Base-by-base conservation (phyloP, 2,113 vertebrate genomes). In the Lagopus leucura region DNA sequence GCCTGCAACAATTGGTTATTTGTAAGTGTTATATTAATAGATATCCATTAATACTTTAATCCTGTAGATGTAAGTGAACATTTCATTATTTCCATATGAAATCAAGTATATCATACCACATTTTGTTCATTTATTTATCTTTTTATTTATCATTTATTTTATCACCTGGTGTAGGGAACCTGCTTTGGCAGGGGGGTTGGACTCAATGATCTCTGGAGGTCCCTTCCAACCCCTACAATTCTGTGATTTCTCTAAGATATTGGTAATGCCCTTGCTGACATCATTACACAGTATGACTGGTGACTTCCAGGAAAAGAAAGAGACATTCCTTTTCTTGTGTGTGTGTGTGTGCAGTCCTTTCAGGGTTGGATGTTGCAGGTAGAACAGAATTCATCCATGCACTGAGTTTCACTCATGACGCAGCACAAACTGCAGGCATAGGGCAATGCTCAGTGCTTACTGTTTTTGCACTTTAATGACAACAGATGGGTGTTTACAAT, bases 31-130 rank as follows among this genome's bases (percentile, higher is more conserved):
- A 82, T 95, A 85, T 93, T 42, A 66, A 4, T 20, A 72, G 52
- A 72, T 92, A 90, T 70, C 13, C 36, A 45, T 92, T 84, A 84
- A 40, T 70, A 42, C 30, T 84, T 84, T 65, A 92, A 75, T 77
- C 30, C 21, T n/a, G 5, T 80, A 90, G n/a, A 61, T 8, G 17
- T 65, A 89, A 94, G 45, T 38, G 30, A 87, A 45, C 76, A 76
- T 89, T 84, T 86, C 13, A 58, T 86, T 92, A 60, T 82, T 92
- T 82, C 79, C 45, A 12, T 63, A 14, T 28, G 27, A 82, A 86
- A 89, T 76, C 45, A 70, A 84, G 50, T 72, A 82, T 82, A 70
- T 28, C 82, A 76, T 28, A 60, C 21, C 27, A 14, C 27, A 38
- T 82, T 92, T 84, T 87, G 32, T 69, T 28, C 36, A 28, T 18